A percentile compares a stretch with the other conserved stretches of the same genome.
Conservation (phyloP, 1,140 invertebrate species). For the Brachionus plicatilis region DNA sequence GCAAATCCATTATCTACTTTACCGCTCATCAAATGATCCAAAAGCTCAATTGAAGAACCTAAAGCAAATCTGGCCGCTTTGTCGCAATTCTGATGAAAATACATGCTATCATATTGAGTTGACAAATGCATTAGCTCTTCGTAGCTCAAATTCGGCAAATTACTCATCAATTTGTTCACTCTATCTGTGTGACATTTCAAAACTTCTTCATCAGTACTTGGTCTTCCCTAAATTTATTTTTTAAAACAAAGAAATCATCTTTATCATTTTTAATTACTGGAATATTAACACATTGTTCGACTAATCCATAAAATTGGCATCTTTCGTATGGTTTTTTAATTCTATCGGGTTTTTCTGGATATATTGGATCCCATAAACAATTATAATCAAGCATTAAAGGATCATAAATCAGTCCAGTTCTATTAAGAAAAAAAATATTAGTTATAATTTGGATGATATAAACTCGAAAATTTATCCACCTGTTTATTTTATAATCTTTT, state of each 20-base stretch:
- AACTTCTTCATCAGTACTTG: slow-evolving; percentile 68
- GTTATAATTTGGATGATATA: not conserved
- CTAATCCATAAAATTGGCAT: slow-evolving; percentile 68
- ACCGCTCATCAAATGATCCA: slow-evolving; percentile 66
- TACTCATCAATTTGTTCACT: slow-evolving; percentile 64
- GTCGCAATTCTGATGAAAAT: slow-evolving; percentile 71
- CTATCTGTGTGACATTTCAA: slow-evolving; percentile 59
- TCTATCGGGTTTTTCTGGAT: slow-evolving; percentile 74
- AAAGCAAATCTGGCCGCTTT: slow-evolving; percentile 64
- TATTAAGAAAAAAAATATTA: slow-evolving; percentile 31
- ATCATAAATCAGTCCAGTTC: slow-evolving; percentile 74
- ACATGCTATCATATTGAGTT: slow-evolving; percentile 75
- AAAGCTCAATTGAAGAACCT: slow-evolving; percentile 73
- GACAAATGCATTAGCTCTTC: slow-evolving; percentile 64
- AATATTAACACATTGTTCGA: slow-evolving; percentile 61
- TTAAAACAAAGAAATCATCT: slow-evolving; percentile 3
- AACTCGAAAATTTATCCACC: not conserved
- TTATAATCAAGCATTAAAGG: slow-evolving; percentile 67
- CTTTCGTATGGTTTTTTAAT: slow-evolving; percentile 66
- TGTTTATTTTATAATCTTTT: not conserved
- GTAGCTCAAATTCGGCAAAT: slow-evolving; percentile 59
- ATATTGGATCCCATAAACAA: slow-evolving; percentile 74
- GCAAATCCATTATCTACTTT: slow-evolving; percentile 54
- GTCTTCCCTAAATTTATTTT: slow-evolving; percentile 54
- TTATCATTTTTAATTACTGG: slow-evolving; percentile 51